Conservation (phyloP, 2,888 invertebrate species). For the Eupithecia insigniata region DNA sequence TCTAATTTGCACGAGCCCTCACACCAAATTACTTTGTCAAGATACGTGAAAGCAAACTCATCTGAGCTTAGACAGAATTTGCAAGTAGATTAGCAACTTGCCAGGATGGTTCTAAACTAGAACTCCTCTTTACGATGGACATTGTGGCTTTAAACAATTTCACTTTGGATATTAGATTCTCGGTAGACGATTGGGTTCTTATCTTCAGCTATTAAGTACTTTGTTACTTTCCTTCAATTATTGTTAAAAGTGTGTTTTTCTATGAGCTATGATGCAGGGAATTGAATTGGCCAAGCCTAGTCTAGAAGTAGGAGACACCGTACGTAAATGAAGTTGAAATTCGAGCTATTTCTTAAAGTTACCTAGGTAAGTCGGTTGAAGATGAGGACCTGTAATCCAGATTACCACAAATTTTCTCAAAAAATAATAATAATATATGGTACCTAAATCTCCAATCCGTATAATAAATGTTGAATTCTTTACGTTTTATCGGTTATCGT, state of each 20-base stretch:
- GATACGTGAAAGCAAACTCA: conserved; percentile 33
- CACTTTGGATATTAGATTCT: conserved; percentile 13
- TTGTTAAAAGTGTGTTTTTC: background rate
- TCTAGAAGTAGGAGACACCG: background rate
- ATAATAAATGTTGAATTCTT: background rate
- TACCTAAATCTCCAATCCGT: background rate
- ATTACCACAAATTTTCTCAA: background rate
- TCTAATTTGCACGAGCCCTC: conserved; percentile 7
- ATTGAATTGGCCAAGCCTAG: too few relatives aligned
- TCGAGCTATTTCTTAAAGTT: background rate
- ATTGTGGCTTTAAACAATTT: conserved; percentile 39
- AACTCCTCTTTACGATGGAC: conserved; percentile 36
- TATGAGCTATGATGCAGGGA: background rate
- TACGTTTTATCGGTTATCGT: background rate
- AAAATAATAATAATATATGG: too few relatives aligned
- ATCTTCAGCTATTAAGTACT: background rate
- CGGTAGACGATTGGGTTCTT: background rate
- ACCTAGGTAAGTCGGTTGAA: too few relatives aligned
- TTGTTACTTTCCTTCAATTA: background rate
- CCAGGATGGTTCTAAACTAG: conserved; percentile 31
- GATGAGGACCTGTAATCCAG: too few relatives aligned
- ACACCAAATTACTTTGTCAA: conserved; percentile 34
- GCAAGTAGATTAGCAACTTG: conserved; percentile 48
- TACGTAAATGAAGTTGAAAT: background rate
- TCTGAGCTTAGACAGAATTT: conserved; percentile 39